Conservation (phyloP, 2,888 invertebrate genomes). For the Autographa gamma region DNA sequence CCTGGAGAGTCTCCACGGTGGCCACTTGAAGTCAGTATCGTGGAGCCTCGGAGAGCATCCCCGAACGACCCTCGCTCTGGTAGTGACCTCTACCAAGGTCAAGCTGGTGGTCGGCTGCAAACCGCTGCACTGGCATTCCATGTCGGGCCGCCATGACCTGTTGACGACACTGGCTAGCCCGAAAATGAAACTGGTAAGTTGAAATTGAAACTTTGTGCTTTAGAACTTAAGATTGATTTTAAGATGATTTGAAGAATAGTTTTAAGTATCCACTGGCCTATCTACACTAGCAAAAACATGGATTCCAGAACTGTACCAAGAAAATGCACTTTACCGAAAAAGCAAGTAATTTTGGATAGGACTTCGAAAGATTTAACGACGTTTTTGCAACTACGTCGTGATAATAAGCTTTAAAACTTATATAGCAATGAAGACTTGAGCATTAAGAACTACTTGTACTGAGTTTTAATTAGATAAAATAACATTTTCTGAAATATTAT, state of each 20-base stretch:
- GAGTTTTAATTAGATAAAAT: no score
- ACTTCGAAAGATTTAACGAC: no score
- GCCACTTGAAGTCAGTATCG: constrained; percentile 89
- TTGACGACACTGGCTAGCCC: constrained; percentile 86
- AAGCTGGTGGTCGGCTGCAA: constrained; percentile 91
- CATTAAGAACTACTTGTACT: no score
- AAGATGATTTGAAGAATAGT: neutral
- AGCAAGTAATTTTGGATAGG: no score
- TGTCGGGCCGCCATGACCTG: constrained; percentile 89
- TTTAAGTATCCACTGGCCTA: neutral
- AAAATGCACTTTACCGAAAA: no score
- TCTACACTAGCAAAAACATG: no score
- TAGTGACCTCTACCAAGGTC: constrained; percentile 89
- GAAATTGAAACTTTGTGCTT: neutral
- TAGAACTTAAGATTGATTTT: neutral
- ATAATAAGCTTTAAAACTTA: no score
- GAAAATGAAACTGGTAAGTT: constrained; percentile 89
- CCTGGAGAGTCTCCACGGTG: constrained; percentile 90
- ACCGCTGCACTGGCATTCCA: constrained; percentile 90
- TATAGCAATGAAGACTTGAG: no score
- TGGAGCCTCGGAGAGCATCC: constrained; percentile 89
- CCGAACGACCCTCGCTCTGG: constrained; percentile 87
- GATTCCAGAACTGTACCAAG: no score
- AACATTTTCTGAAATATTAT: neutral
- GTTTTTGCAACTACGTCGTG: no score